These are phyloP conservation scores for Leucoraja ocellata DNA, from an alignment of 2,797 vertebrate species.

Conservation along the genomic window DNA sequence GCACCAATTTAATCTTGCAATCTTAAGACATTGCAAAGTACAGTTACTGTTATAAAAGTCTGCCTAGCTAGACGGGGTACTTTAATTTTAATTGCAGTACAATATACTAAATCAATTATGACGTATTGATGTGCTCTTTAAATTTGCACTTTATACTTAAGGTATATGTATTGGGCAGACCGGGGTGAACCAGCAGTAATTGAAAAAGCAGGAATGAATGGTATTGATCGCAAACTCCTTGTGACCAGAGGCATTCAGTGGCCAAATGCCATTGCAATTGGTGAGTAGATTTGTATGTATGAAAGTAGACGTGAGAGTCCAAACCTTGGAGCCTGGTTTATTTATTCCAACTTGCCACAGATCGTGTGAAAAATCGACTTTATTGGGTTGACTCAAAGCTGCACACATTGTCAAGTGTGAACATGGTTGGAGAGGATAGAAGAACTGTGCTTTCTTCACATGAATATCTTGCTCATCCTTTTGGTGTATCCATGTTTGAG, in stretches of 20 bases:
- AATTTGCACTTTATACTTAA: constrained; percentile 38
- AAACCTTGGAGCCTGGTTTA: background rate
- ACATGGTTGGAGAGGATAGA: constrained; percentile 88
- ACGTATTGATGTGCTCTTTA: no score
- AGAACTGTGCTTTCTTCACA: constrained; percentile 81
- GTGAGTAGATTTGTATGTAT: constrained; percentile 55
- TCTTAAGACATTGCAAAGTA: no score
- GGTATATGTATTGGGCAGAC: constrained; percentile 97
- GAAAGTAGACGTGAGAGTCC: background rate
- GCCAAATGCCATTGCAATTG: constrained; percentile 93
- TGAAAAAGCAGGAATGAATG: constrained; percentile 96
- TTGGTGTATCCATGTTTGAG: constrained; percentile 91
- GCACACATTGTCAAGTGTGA: constrained; percentile 86
- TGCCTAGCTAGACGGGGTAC: background rate
- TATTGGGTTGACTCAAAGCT: constrained; percentile 98
- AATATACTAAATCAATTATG: background rate
- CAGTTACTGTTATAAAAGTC: no score
- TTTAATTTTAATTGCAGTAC: background rate
- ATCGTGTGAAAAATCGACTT: constrained; percentile 85
- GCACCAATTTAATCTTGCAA: no score
- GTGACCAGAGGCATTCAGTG: constrained; percentile 89
- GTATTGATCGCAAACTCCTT: constrained; percentile 78
- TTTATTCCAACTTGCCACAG: constrained; percentile 51
- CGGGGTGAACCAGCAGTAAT: constrained; percentile 97
- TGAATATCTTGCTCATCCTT: constrained; percentile 86